Evolutionary conservation across 2,888 invertebrate genomes (phyloP).

Genomic region (Trypoxylon attenuatum): DNA sequence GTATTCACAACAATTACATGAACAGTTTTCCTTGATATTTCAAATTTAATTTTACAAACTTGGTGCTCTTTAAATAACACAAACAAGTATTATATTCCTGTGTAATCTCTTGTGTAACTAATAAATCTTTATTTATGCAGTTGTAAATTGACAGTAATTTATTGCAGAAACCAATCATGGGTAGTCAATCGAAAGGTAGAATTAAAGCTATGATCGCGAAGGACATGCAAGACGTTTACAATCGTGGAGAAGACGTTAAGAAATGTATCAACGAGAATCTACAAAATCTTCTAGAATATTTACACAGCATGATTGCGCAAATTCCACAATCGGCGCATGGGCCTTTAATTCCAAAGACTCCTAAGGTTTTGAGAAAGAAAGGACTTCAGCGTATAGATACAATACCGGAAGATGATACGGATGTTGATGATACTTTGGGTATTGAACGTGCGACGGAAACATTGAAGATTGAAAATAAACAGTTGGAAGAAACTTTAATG

Average conservation of each 20-base stretch:
- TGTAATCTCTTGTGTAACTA: no score
- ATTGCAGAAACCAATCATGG: slow-evolving; percentile 45
- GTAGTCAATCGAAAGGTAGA: slow-evolving; percentile 40
- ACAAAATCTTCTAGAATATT: slow-evolving; percentile 42
- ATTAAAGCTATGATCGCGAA: slow-evolving; percentile 48
- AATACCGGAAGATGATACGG: slow-evolving; percentile 63
- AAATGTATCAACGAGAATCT: slow-evolving; percentile 24
- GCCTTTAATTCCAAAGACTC: slow-evolving; percentile 65
- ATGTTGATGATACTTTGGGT: slow-evolving; percentile 14
- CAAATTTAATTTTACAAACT: no score
- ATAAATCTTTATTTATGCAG: not conserved
- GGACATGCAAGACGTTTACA: slow-evolving; percentile 45
- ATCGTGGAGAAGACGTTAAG: slow-evolving; percentile 32
- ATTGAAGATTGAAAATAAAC: not conserved
- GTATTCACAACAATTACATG: not conserved
- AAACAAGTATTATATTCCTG: no score
- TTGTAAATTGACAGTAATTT: not conserved
- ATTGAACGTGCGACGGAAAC: not conserved
- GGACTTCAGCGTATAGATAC: slow-evolving; percentile 60
- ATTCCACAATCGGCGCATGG: slow-evolving; percentile 49
- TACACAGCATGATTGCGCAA: slow-evolving; percentile 51
- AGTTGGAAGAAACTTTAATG: not conserved
- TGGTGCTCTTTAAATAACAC: no score
- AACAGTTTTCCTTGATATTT: not conserved
- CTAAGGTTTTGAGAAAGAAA: slow-evolving; percentile 57